Percentiles rank a stretch among this genome's conserved stretches.
phyloP scores from a whole-genome alignment of 2,113 vertebrate genomes.

The Oophaga pumilio region DNA sequence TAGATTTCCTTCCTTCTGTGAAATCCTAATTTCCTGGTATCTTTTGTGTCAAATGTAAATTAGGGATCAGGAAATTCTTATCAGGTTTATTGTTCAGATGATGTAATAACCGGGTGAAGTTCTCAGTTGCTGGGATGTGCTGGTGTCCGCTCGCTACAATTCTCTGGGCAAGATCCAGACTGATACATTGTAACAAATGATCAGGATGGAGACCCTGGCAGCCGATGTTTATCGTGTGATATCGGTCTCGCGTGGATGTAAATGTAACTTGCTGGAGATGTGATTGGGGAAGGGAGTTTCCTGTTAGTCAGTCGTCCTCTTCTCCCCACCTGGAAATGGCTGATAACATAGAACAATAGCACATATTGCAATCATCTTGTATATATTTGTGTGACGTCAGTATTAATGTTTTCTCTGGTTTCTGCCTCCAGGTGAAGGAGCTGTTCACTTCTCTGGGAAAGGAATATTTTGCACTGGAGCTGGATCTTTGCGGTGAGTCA shows the following conservation, averaged over 20 bases:
- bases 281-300: too few relatives aligned
- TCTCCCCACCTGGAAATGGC: neutral
- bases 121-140: too few relatives aligned
- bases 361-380: neutral
- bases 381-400: neutral
- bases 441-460: slow-evolving; percentile 84
- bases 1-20: too few relatives aligned
- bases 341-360: neutral
- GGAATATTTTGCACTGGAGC: slow-evolving; percentile 80
- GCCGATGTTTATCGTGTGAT: too few relatives aligned
- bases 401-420: neutral
- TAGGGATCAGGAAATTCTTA: neutral
- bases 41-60: neutral
- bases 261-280: too few relatives aligned
- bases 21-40: neutral
- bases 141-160: neutral
- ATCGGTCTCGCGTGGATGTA: too few relatives aligned
- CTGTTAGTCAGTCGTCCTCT: too few relatives aligned
- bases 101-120: too few relatives aligned
- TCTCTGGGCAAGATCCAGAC: neutral
- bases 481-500: slow-evolving; percentile 87
- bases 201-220: too few relatives aligned
- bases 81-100: too few relatives aligned
- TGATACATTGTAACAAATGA: neutral
- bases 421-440: slow-evolving; percentile 83